These are phyloP conservation scores for Lydus trimaculatus DNA, from an alignment of 2,888 invertebrate genomes.

Conservation along the genomic window DNA sequence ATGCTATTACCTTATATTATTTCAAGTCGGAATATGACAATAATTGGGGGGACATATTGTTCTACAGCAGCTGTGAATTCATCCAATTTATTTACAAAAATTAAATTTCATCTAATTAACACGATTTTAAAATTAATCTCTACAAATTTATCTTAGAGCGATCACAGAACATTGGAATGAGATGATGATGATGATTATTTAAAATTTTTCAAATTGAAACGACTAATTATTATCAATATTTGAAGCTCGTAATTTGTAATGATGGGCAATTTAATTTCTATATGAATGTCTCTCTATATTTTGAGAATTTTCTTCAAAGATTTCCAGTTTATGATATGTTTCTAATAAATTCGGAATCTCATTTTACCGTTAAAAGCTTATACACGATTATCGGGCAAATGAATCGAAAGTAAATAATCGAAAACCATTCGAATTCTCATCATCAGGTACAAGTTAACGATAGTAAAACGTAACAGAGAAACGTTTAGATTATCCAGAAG, in stretches of 20 bases:
- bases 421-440: constrained; percentile 5
- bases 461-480: background rate
- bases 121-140: constrained; percentile 22
- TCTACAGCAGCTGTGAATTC: constrained; percentile 31
- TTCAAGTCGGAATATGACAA: background rate
- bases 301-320: constrained; percentile 21
- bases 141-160: constrained; percentile 22
- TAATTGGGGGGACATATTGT: constrained; percentile 20
- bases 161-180: constrained; percentile 37
- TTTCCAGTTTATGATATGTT: constrained; percentile 52
- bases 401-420: constrained; percentile 6
- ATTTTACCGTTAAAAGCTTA: constrained; percentile 23
- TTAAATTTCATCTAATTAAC: too few relatives aligned
- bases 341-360: constrained; percentile 55
- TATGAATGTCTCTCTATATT: background rate
- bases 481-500: background rate
- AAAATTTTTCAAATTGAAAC: constrained; percentile 24
- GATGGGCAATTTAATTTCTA: constrained; percentile 11
- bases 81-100: constrained; percentile 20
- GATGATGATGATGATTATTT: constrained; percentile 18
- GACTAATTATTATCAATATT: constrained; percentile 44
- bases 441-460: constrained; percentile 21
- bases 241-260: constrained; percentile 40
- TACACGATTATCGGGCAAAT: background rate
- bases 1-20: background rate